Conservation (phyloP, 2,113 vertebrate genomes). For the Ursus arctos region DNA sequence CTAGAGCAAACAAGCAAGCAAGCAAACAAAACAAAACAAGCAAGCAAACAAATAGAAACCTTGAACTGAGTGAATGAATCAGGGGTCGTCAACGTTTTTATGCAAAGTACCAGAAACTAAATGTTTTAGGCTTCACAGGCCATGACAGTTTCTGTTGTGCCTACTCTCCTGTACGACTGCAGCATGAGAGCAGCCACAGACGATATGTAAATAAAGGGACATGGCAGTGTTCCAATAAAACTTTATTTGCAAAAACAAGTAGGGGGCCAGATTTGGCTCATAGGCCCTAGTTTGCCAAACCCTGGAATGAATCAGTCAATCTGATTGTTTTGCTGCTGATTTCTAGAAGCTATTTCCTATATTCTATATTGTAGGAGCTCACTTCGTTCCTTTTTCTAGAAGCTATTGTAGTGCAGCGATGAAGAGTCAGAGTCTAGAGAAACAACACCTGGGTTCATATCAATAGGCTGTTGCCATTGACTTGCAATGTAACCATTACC, state of each 20-base stretch:
- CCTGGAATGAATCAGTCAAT: neutral
- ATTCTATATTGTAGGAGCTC: neutral
- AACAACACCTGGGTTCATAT: neutral
- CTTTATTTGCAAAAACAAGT: conserved; percentile 38
- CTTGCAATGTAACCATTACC: neutral
- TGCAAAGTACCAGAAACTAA: neutral
- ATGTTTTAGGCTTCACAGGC: neutral
- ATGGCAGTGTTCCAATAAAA: neutral
- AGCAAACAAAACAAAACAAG: neutral
- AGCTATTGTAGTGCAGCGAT: neutral
- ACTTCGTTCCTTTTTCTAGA: neutral
- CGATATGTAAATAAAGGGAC: neutral
- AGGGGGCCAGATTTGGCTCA: neutral
- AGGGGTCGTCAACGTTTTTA: neutral
- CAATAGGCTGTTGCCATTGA: neutral
- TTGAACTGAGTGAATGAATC: neutral
- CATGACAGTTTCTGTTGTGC: neutral
- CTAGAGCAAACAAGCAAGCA: neutral
- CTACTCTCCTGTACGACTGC: neutral
- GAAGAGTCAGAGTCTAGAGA: neutral
- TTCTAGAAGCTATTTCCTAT: neutral
- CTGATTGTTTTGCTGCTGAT: conserved; percentile 1
- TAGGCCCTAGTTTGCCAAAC: neutral
- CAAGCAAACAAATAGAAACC: neutral
- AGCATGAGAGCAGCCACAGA: neutral